Evolutionary conservation across 2,888 invertebrate genomes (phyloP), one percentile per base, ranked within the genome.

Genomic region (Fragum fragum): DNA sequence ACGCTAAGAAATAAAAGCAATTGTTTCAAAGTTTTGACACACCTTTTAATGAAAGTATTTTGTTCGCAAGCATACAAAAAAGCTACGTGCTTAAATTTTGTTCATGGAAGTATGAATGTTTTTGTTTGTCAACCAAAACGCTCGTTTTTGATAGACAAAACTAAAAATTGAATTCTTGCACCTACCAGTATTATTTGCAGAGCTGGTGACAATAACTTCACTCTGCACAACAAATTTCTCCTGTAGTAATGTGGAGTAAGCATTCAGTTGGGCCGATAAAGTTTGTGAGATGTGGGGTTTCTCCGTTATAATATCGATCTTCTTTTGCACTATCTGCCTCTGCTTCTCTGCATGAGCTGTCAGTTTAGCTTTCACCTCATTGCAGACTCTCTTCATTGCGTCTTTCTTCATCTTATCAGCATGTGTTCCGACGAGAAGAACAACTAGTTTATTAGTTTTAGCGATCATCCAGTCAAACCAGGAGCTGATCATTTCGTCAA

Each of bases 401-500:
- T 86, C 75, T 23, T 84, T 73, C 18, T 79, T 81, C 28, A 93
- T 66, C 69, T 81, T 83, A 77, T 94, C 94, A 7, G 90, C 79
- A 53, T 94, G 92, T 0, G 94, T 94, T 16, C 93, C 94, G 0
- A 94, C 93, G 14, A 93, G 83, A 16, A 94, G 73, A 14, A 93
- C 89, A 1, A 90, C 87, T 1, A 93, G 78, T 68, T 92, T 91
- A 80, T 94, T 94, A 29, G 90, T 91, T 71, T 91, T 91, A 7
- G 92, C 90, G 16, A 94, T 90, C 89, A 94, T 90, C 91, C 92
- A 93, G 77, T 94, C 93, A 59, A 94, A 88, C 94, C 94, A 94
- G 1, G 88, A 87, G 6, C 93, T 93, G 21, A 94, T 89, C 83
- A 89, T 78, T 23, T 91, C 87, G 6, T 91, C 78, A 80, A 94